phyloP scores from a whole-genome alignment of 2,797 vertebrate species.

The Siniperca scherzeri region DNA sequence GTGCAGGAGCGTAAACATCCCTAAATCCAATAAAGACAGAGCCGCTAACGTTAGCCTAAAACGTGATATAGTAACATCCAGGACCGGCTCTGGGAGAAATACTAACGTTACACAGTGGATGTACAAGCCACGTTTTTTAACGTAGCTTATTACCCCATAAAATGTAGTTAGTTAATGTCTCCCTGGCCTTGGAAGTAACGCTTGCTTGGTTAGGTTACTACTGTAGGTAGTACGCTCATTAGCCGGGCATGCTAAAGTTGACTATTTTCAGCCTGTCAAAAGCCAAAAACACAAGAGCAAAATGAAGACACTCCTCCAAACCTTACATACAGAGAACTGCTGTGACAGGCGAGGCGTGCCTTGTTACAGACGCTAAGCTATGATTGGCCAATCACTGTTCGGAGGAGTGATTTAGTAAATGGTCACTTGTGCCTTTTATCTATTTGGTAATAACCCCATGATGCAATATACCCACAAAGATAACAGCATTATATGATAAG shows the following conservation, averaged over 20 bases:
- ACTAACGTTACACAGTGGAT: neutral
- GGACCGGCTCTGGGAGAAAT: neutral
- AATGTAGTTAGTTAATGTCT: neutral
- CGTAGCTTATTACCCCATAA: neutral
- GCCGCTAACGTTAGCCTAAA: neutral
- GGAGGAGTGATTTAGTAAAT: neutral
- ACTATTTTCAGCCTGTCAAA: too few relatives aligned
- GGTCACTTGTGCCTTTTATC: conserved; percentile 4
- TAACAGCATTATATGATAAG: conserved; percentile 40
- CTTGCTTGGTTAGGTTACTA: neutral
- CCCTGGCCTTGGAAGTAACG: neutral
- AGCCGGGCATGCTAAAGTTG: too few relatives aligned
- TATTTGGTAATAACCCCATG: neutral
- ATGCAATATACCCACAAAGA: conserved; percentile 23
- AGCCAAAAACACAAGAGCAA: neutral
- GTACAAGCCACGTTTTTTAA: neutral
- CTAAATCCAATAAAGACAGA: neutral
- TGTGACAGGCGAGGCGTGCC: neutral
- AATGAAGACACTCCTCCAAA: neutral
- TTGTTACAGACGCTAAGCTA: neutral
- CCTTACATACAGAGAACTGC: neutral
- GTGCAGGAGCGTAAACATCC: neutral
- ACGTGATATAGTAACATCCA: neutral
- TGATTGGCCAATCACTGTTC: neutral
- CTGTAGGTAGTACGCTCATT: neutral